Evolutionary conservation across 2,113 vertebrate genomes (phyloP).

Genomic region (Halcyon malimbica): DNA sequence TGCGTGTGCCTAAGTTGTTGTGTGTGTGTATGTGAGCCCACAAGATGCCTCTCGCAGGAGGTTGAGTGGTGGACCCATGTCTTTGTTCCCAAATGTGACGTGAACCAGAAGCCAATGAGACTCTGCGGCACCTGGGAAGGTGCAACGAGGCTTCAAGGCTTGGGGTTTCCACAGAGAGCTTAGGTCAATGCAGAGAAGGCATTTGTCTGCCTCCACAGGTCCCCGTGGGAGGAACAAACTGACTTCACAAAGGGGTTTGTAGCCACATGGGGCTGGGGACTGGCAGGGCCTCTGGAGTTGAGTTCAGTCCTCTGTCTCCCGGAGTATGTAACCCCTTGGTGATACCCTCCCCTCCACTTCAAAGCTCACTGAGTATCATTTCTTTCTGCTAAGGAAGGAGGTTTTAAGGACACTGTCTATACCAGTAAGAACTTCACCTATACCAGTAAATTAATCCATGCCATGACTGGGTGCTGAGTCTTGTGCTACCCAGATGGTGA

Average conservation of each 20-base stretch:
- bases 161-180: background rate
- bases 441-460: background rate
- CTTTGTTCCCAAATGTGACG: accelerated
- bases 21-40: background rate
- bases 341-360: background rate
- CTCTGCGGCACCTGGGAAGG: background rate
- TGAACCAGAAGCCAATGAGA: accelerated
- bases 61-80: accelerated
- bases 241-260: background rate
- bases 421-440: background rate
- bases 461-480: background rate
- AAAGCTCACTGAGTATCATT: background rate
- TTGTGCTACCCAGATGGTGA: background rate
- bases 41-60: background rate
- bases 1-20: background rate
- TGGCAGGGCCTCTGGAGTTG: background rate
- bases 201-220: background rate
- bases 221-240: background rate
- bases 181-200: background rate
- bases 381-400: background rate
- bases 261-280: background rate
- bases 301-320: background rate
- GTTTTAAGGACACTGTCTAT: background rate
- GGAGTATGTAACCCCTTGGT: accelerated
- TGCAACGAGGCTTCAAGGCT: background rate